A percentile compares a stretch with the other conserved stretches of the same genome.
Evolutionary conservation across 2,113 vertebrate genomes (phyloP).

Genomic region (Rhinoderma darwinii): DNA sequence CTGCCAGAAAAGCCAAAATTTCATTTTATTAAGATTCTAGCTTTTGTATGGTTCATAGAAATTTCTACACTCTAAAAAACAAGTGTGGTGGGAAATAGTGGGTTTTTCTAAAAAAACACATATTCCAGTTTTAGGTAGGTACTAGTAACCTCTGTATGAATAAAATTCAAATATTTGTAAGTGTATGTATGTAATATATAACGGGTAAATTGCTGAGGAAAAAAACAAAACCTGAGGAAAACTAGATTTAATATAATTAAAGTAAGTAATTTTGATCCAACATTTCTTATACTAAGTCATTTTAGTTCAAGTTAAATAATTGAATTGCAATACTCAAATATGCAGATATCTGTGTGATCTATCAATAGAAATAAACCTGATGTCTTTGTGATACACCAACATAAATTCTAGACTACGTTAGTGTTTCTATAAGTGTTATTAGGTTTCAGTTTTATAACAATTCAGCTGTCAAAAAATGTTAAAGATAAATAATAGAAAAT

Average conservation of each 20-base stretch:
- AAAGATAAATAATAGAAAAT: constrained; percentile 38
- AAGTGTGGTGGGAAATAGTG: no score
- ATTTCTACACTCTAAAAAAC: no score
- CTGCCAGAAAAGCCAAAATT: no score
- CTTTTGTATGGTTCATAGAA: no score
- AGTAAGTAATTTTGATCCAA: neutral
- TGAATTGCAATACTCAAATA: constrained; percentile 75
- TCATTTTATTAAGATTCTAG: no score
- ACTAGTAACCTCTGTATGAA: no score
- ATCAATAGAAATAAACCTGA: constrained; percentile 90
- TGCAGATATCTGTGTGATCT: constrained; percentile 96
- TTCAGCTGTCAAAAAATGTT: constrained; percentile 85
- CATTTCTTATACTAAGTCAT: neutral
- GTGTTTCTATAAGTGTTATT: constrained; percentile 79
- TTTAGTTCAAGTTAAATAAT: neutral
- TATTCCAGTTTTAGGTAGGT: no score
- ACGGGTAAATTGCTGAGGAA: no score
- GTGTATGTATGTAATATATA: neutral
- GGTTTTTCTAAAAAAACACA: no score
- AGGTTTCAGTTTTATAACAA: constrained; percentile 79
- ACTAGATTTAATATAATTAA: no score
- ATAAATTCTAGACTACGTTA: constrained; percentile 78
- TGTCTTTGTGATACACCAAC: constrained; percentile 84
- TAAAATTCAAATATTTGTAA: neutral
- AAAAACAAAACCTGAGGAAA: neutral